A percentile compares a stretch with the other conserved stretches of the same genome.
Evolutionary conservation across 2,113 vertebrate species (phyloP).

Genomic region (Cryptotis parvus): DNA sequence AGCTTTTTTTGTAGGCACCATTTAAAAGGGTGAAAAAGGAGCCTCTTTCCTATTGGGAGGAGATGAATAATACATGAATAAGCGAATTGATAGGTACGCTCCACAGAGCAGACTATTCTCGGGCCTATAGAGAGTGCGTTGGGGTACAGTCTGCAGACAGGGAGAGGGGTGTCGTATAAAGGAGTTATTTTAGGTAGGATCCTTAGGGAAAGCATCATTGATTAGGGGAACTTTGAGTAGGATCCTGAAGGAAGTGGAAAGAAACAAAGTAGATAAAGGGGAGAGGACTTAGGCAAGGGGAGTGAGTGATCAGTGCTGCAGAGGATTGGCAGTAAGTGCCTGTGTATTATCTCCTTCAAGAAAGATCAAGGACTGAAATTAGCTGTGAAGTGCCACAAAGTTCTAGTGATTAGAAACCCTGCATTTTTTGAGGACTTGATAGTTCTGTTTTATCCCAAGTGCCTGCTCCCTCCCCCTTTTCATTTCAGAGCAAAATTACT

Average conservation of each 20-base stretch:
- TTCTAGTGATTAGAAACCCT: neutral
- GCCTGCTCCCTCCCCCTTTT: too few species aligned
- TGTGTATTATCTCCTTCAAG: neutral
- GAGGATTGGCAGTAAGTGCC: neutral
- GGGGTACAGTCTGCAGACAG: neutral
- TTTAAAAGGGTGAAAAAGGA: neutral
- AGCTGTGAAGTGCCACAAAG: neutral
- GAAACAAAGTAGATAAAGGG: neutral
- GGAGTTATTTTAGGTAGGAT: neutral
- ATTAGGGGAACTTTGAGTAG: neutral
- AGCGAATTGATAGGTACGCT: neutral
- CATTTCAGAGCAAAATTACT: neutral
- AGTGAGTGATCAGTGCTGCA: neutral
- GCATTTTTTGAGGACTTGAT: slow-evolving; percentile 25
- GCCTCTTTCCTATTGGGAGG: neutral
- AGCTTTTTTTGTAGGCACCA: slow-evolving; percentile 41
- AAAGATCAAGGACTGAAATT: slow-evolving; percentile 15
- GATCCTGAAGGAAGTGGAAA: neutral
- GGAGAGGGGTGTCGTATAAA: neutral
- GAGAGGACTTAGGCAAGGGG: neutral
- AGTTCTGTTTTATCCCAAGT: slow-evolving; percentile 8
- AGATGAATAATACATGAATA: neutral
- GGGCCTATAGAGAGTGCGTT: neutral
- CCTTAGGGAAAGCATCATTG: neutral
- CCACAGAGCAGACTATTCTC: neutral